These are phyloP conservation scores for Rhopalosiphum nymphaeae DNA, from an alignment of 2,888 invertebrate species.

Conservation along the genomic window DNA sequence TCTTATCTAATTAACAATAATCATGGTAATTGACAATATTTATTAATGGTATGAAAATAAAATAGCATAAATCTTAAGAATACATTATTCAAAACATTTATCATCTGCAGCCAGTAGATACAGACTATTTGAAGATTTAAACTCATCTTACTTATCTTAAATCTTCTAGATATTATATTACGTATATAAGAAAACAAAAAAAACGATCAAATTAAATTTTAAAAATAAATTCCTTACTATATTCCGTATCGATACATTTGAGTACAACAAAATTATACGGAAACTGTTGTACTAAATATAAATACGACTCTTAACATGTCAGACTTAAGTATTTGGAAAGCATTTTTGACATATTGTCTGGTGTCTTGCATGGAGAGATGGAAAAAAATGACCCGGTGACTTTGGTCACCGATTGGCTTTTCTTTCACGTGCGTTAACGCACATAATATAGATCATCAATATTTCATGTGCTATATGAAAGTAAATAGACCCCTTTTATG, in stretches of 20 bases:
- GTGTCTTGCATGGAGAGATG: background rate
- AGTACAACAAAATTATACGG: background rate
- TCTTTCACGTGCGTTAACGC: background rate
- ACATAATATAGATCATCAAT: constrained; percentile 32
- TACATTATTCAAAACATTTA: background rate
- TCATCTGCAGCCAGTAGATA: background rate
- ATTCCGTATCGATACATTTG: background rate
- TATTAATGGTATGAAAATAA: background rate
- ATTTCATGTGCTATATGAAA: constrained; percentile 45
- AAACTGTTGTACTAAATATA: background rate
- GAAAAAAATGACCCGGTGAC: constrained; percentile 1
- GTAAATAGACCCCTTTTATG: constrained; percentile 23
- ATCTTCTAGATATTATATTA: background rate
- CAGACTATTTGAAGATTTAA: background rate
- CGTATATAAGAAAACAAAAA: background rate
- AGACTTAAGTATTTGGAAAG: constrained; percentile 8
- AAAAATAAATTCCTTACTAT: background rate
- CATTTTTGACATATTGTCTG: constrained; percentile 29
- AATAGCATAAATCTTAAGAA: background rate
- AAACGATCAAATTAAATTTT: background rate
- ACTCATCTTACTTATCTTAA: background rate
- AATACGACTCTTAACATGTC: constrained; percentile 1
- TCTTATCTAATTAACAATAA: background rate
- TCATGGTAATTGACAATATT: background rate
- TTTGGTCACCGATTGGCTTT: constrained; percentile 24